Percentiles rank a stretch among this genome's conserved stretches.
phyloP scores from a whole-genome alignment of 2,888 invertebrate species.

The Axea sp. region DNA sequence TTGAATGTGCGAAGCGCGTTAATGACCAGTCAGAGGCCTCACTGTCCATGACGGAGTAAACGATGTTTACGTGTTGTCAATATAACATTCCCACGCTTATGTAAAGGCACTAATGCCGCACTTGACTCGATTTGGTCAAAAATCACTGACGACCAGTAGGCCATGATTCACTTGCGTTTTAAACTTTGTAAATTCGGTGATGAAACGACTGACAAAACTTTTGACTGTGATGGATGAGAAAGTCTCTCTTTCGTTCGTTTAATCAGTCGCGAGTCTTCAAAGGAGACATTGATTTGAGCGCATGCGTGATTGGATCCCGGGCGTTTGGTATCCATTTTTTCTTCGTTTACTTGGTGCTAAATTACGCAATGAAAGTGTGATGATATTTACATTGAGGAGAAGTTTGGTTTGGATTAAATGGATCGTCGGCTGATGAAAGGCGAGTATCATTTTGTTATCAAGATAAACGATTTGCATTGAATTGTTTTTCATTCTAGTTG shows the following conservation, averaged over 20 bases:
- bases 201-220: constrained; percentile 44
- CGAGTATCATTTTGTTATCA: constrained; percentile 32
- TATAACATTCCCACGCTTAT: constrained; percentile 80
- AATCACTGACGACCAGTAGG: constrained; percentile 70
- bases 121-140: constrained; percentile 74
- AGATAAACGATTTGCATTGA: neutral
- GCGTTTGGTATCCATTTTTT: constrained; percentile 1
- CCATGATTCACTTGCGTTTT: constrained; percentile 57
- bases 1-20: too few relatives aligned
- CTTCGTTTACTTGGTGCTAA: constrained; percentile 14
- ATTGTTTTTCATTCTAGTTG: constrained; percentile 7
- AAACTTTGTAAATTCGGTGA: constrained; percentile 33
- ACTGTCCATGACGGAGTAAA: constrained; percentile 71
- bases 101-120: constrained; percentile 80
- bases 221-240: constrained; percentile 16
- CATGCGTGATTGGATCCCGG: neutral
- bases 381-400: neutral
- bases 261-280: constrained; percentile 1
- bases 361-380: constrained; percentile 4
- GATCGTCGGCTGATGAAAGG: constrained; percentile 11
- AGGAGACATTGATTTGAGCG: neutral
- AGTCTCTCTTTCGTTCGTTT: constrained; percentile 1
- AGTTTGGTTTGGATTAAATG: constrained; percentile 4
- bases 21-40: too few relatives aligned
- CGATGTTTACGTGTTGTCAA: constrained; percentile 79